phyloP scores from a whole-genome alignment of 2,797 vertebrate species.

The Artibeus jamaicensis region DNA sequence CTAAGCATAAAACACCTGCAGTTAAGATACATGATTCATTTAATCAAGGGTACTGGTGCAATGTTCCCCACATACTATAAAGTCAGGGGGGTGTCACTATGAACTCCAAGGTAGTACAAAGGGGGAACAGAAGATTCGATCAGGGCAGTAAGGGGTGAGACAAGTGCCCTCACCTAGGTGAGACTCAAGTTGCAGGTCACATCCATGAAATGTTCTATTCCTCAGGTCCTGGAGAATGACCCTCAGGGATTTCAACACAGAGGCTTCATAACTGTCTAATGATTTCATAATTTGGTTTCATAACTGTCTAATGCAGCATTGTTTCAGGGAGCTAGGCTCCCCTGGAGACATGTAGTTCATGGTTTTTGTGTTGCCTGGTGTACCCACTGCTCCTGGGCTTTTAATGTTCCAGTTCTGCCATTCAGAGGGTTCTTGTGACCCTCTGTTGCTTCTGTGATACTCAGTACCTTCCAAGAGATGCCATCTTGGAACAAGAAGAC shows the following conservation, averaged over 20 bases:
- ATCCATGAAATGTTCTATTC: fast-evolving
- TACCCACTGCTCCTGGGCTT: fast-evolving
- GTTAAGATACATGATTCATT: neutral
- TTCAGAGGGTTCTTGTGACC: neutral
- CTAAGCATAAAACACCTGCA: neutral
- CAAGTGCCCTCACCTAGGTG: neutral
- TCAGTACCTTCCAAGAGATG: neutral
- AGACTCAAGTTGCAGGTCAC: no score
- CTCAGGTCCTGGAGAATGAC: neutral
- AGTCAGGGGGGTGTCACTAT: neutral
- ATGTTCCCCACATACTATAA: neutral
- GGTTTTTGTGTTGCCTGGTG: fast-evolving
- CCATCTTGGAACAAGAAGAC: fast-evolving
- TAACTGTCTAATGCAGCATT: fast-evolving
- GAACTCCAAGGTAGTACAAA: neutral
- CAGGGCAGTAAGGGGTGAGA: neutral
- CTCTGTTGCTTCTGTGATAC: neutral
- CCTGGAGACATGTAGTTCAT: fast-evolving
- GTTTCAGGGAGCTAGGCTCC: fast-evolving
- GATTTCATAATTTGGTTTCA: fast-evolving
- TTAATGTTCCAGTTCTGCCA: fast-evolving
- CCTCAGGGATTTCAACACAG: neutral
- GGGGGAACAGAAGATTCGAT: neutral
- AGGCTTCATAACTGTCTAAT: neutral
- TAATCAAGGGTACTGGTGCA: neutral